phyloP scores from a whole-genome alignment of 2,888 invertebrate genomes.

The Amphipyra tragopoginis region DNA sequence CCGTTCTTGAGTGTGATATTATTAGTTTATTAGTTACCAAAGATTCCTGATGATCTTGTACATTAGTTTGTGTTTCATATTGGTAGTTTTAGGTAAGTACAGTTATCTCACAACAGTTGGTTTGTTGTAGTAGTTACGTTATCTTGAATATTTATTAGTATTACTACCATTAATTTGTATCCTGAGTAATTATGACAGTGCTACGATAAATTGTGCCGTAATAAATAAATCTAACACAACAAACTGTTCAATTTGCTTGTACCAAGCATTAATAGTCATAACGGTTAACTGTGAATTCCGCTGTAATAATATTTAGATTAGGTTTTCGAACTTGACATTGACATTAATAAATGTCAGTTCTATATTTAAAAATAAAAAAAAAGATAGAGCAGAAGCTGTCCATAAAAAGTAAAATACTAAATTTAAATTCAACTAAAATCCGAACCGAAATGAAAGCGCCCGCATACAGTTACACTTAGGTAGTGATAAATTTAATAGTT shows the following conservation, averaged over 20 bases:
- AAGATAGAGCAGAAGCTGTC: not conserved
- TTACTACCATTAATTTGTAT: constrained; percentile 66
- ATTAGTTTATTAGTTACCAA: constrained; percentile 89
- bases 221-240: constrained; percentile 53
- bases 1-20: constrained; percentile 85
- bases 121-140: constrained; percentile 62
- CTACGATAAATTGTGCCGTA: constrained; percentile 56
- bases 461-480: constrained; percentile 60
- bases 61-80: constrained; percentile 90
- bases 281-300: constrained; percentile 13
- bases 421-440: constrained; percentile 40
- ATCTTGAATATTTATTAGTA: constrained; percentile 73
- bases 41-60: constrained; percentile 90
- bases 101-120: constrained; percentile 53
- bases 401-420: constrained; percentile 32
- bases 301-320: constrained; percentile 36
- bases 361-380: constrained; percentile 17
- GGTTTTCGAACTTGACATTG: constrained; percentile 36
- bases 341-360: constrained; percentile 41
- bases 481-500: constrained; percentile 65
- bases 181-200: constrained; percentile 71
- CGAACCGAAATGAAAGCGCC: constrained; percentile 50
- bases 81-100: constrained; percentile 89
- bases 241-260: constrained; percentile 12
- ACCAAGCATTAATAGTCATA: constrained; percentile 19